phyloP scores from a whole-genome alignment of 2,888 invertebrate genomes.

The Pristionchus maxplancki region DNA sequence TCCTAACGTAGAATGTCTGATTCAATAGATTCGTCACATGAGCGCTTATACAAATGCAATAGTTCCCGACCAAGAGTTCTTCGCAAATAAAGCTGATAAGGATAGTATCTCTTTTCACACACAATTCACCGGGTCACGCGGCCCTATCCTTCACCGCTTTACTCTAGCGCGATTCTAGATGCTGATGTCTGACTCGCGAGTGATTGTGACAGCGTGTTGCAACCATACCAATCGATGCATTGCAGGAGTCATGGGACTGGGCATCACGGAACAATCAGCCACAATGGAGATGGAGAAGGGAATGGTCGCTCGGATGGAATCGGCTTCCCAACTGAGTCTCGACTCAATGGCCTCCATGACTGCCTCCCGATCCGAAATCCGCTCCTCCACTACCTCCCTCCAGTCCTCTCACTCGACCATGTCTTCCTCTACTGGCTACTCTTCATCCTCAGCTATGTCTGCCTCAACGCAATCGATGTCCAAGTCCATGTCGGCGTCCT shows the following conservation, averaged over 20 bases:
- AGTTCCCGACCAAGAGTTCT: too few relatives aligned
- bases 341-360: background rate
- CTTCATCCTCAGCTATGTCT: background rate
- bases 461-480: background rate
- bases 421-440: background rate
- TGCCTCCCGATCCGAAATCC: background rate
- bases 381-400: background rate
- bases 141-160: background rate
- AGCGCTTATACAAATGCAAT: too few relatives aligned
- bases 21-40: too few relatives aligned
- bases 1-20: too few relatives aligned
- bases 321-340: background rate
- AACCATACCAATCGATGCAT: too few relatives aligned
- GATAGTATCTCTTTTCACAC: background rate
- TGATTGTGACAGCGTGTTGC: too few relatives aligned
- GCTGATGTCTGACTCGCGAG: too few relatives aligned
- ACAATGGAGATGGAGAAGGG: background rate
- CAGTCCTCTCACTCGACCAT: background rate
- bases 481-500: background rate
- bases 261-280: background rate
- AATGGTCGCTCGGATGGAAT: background rate
- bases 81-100: too few relatives aligned
- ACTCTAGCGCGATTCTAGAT: background rate
- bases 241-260: too few relatives aligned
- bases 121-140: background rate